Evolutionary conservation across 2,888 invertebrate species (phyloP).

Genomic region (Melanostoma mellinum): DNA sequence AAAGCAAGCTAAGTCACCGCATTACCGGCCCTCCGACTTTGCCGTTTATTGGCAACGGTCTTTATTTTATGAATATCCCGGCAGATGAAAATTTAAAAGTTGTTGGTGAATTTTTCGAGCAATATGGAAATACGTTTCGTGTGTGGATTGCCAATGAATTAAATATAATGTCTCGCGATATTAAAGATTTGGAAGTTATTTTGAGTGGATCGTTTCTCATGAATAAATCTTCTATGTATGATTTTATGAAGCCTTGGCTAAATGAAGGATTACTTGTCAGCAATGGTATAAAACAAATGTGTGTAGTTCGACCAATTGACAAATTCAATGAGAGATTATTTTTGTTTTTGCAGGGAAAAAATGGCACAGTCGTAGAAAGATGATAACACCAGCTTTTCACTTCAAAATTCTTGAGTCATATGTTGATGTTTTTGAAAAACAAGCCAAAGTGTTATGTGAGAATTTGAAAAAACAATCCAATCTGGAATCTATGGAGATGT

Average conservation of each 20-base stretch:
- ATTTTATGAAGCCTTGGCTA: slow-evolving; percentile 81
- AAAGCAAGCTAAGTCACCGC: slow-evolving; percentile 4
- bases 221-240: slow-evolving; percentile 82
- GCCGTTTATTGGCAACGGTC: slow-evolving; percentile 50
- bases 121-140: slow-evolving; percentile 48
- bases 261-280: slow-evolving; percentile 83
- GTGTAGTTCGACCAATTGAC: slow-evolving; percentile 73
- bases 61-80: slow-evolving; percentile 34
- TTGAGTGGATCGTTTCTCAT: slow-evolving; percentile 76
- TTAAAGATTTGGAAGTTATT: slow-evolving; percentile 64
- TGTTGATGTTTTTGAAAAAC: slow-evolving; percentile 86
- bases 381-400: slow-evolving; percentile 90
- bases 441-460: slow-evolving; percentile 83
- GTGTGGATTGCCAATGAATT: slow-evolving; percentile 72
- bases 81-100: slow-evolving; percentile 31
- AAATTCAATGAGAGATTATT: slow-evolving; percentile 41
- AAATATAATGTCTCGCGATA: slow-evolving; percentile 59
- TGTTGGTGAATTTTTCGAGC: slow-evolving; percentile 74
- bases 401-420: slow-evolving; percentile 89
- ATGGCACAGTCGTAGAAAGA: slow-evolving; percentile 87
- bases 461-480: slow-evolving; percentile 79
- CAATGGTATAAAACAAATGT: slow-evolving; percentile 64
- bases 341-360: slow-evolving; percentile 76
- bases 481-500: slow-evolving; percentile 83
- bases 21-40: slow-evolving; percentile 33